Conservation (phyloP, 1,140 invertebrate species). For the Antheraea mylitta region DNA sequence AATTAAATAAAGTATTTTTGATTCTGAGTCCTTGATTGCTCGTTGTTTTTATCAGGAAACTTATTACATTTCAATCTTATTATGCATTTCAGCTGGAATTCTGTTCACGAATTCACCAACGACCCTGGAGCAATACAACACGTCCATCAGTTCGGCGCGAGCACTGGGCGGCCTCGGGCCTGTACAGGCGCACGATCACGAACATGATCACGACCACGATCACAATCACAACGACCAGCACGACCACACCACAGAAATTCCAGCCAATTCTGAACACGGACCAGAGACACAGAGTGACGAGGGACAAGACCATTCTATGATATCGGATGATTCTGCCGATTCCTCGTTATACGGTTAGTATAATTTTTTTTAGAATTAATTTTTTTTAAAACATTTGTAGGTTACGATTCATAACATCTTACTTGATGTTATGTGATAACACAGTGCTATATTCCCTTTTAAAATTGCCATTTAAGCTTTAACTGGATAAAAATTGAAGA, state of each 20-base stretch:
- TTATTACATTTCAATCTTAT: not conserved
- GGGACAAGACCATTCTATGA: conserved; percentile 27
- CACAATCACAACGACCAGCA: conserved; percentile 37
- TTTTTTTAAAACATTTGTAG: not conserved
- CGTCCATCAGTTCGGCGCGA: conserved; percentile 59
- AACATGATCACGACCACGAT: conserved; percentile 27
- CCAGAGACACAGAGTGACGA: conserved; percentile 49
- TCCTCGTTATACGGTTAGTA: conserved; percentile 47
- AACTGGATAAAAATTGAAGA: too few relatives aligned
- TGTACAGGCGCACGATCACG: conserved; percentile 13
- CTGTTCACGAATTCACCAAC: conserved; percentile 62
- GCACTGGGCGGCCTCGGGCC: conserved; percentile 53
- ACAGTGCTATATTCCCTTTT: too few relatives aligned
- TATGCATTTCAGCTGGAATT: conserved; percentile 58
- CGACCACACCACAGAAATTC: conserved; percentile 25
- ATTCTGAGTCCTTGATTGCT: too few relatives aligned
- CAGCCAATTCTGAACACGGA: conserved; percentile 26
- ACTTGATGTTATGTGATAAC: too few relatives aligned
- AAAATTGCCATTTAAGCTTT: too few relatives aligned
- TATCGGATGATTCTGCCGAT: conserved; percentile 44
- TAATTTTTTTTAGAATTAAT: conserved; percentile 9
- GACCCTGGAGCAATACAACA: conserved; percentile 61
- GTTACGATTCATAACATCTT: too few relatives aligned
- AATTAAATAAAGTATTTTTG: too few relatives aligned
- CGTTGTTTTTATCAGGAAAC: not conserved